Percentiles rank a stretch among this genome's conserved stretches.
Conservation (phyloP, 2,113 vertebrate species). For the Eulacestoma nigropectus region DNA sequence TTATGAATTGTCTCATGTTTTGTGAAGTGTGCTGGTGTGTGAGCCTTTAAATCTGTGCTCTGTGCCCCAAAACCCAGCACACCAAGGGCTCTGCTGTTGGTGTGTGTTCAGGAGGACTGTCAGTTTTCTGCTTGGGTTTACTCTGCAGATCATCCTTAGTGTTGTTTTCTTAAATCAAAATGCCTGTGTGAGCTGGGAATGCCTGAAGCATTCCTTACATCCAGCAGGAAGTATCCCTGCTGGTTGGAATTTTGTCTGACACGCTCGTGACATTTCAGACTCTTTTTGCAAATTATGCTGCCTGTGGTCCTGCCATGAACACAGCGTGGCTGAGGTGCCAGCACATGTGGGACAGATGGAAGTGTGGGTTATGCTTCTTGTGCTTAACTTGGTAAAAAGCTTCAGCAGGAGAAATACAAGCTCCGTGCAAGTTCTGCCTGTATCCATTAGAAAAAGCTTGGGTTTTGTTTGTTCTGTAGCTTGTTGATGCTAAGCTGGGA, state of each 20-base stretch:
- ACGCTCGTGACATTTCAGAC: neutral
- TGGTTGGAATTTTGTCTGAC: neutral
- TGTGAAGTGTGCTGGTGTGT: neutral
- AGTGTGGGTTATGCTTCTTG: neutral
- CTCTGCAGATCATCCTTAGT: neutral
- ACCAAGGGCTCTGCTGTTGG: neutral
- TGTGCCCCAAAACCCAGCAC: neutral
- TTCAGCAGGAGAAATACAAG: neutral
- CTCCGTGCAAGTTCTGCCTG: neutral
- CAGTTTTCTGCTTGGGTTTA: neutral
- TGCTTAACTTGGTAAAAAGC: neutral
- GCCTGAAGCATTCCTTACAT: neutral
- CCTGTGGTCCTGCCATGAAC: neutral
- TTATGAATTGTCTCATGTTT: neutral
- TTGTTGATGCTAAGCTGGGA: neutral
- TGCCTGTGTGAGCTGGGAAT: neutral
- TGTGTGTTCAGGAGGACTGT: neutral
- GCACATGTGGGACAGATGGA: accelerated
- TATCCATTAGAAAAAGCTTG: neutral
- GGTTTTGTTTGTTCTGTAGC: neutral
- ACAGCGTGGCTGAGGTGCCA: neutral
- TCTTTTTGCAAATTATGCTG: neutral
- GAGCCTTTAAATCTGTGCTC: neutral
- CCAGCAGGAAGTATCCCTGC: neutral
- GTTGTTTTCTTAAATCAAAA: neutral